Base-by-base conservation (phyloP, 2,888 invertebrate species). In the Leucophora obtusa region DNA sequence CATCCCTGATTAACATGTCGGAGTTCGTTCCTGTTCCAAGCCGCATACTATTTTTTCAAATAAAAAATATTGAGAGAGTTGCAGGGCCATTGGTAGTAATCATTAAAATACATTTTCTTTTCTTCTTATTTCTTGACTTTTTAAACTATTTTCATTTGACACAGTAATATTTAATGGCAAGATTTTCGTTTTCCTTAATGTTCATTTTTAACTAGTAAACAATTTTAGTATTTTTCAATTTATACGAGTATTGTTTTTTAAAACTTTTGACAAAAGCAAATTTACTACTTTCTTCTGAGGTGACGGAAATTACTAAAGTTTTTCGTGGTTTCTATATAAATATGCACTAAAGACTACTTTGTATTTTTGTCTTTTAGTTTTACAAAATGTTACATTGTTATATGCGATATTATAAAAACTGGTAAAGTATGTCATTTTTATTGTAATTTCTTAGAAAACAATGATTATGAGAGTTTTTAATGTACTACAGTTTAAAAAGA, bases 221-320 rank as follows among this genome's bases (percentile, higher is more conserved):
- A 24, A 65, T 59, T 38, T 65, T 24, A 65, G 65, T 65, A 65
- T 65, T 79, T 56, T 66, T 24, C 50, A 78, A 58, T 59, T 74
- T 63, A 66, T 43, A n/a, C n/a, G n/a, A n/a, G n/a, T n/a, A 62
- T 74, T 79, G 18, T 54, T 54, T 72, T 74, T 43, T 14, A 15
- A 9, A 70, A 79, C 24, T 79, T 79, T 70, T 69, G 56, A 62
- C 47, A 75, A 75, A 75, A 56, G 54, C 62, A 69, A 54, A 62
- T 62, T 62, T 56, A 50, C 47, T 11, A 56, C 60, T 28, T 59
- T 43, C 43, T 47, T 24, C 51, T 11, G 3, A 53, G 68, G 53
- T 76, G 62, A 68, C 63, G 71, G 68, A 76, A 76, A 72, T 69
- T 72, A 47, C 53, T 18, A 50, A 76, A 76, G 72, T 76, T 80